A percentile compares a stretch with the other conserved stretches of the same genome.
Conservation (phyloP, 30 jellyfish, hydroid and myxozoan genomes). For the Nemopilema nomurai region DNA sequence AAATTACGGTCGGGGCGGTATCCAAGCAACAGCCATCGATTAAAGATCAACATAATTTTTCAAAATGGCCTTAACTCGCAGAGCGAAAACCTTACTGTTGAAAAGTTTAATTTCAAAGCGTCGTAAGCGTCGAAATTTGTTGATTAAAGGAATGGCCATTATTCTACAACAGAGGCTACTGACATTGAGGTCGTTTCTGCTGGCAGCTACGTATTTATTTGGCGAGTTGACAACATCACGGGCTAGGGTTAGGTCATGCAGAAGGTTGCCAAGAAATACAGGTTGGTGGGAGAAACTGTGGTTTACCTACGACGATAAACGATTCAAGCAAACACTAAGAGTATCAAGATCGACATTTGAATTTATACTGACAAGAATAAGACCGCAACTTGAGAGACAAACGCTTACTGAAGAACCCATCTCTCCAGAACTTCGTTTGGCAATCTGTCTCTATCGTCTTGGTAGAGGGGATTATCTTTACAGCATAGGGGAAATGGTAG, state of each 20-base stretch:
- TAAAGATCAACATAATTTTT: neutral
- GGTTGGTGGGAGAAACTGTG: conserved; percentile 58
- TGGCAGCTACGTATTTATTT: conserved; percentile 1
- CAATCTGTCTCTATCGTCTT: conserved; percentile 1
- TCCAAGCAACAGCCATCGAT: neutral
- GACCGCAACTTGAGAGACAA: conserved; percentile 17
- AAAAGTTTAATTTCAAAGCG: conserved; percentile 26
- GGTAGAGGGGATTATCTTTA: conserved; percentile 50
- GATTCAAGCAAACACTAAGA: conserved; percentile 29
- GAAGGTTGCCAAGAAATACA: conserved; percentile 25
- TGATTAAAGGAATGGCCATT: conserved; percentile 29
- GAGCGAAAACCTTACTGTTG: neutral
- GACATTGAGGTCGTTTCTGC: conserved; percentile 15
- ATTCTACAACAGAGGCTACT: conserved; percentile 15
- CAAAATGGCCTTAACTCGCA: neutral
- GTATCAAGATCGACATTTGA: conserved; percentile 23
- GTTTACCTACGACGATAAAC: conserved; percentile 19
- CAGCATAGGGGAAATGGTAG: conserved; percentile 57
- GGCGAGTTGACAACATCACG: neutral
- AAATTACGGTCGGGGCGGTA: neutral
- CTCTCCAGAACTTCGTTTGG: conserved; percentile 61
- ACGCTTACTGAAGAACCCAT: conserved; percentile 44
- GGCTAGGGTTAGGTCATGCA: conserved; percentile 14
- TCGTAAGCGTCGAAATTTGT: conserved; percentile 36
- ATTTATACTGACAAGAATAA: conserved; percentile 4